phyloP scores from a whole-genome alignment of 2,888 invertebrate species.

The Apotomis capreana region DNA sequence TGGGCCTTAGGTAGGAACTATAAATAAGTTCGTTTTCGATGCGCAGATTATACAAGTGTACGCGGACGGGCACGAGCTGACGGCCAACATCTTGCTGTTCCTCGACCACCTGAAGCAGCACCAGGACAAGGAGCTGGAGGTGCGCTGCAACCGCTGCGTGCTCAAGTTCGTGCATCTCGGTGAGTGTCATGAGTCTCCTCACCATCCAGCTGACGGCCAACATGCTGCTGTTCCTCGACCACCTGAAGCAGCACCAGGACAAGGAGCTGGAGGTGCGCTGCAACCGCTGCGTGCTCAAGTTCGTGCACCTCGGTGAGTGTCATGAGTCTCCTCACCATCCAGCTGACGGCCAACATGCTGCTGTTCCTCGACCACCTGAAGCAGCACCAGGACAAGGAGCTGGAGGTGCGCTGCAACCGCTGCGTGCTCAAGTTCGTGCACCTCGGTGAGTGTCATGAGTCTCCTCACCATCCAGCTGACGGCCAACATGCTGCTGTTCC shows the following conservation, averaged over 20 bases:
- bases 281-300: not conserved
- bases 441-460: slow-evolving; percentile 74
- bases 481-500: too few species aligned
- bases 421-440: slow-evolving; percentile 90
- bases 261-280: not conserved
- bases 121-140: slow-evolving; percentile 84
- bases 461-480: too few species aligned
- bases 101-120: slow-evolving; percentile 89
- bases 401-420: slow-evolving; percentile 86
- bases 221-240: too few species aligned
- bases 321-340: too few species aligned
- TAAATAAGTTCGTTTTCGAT: not conserved
- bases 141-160: slow-evolving; percentile 88
- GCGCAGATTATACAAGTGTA: slow-evolving; percentile 72
- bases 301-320: too few species aligned
- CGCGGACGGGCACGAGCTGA: slow-evolving; percentile 79
- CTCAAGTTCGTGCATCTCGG: slow-evolving; percentile 90
- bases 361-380: slow-evolving; percentile 88
- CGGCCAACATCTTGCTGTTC: slow-evolving; percentile 86
- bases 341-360: slow-evolving; percentile 85
- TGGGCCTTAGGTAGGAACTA: too few species aligned
- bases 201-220: too few species aligned
- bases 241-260: not conserved
- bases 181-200: slow-evolving; percentile 47
- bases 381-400: slow-evolving; percentile 86